Base-by-base conservation (phyloP, 2,797 vertebrate species). In the Novumbra hubbsi region DNA sequence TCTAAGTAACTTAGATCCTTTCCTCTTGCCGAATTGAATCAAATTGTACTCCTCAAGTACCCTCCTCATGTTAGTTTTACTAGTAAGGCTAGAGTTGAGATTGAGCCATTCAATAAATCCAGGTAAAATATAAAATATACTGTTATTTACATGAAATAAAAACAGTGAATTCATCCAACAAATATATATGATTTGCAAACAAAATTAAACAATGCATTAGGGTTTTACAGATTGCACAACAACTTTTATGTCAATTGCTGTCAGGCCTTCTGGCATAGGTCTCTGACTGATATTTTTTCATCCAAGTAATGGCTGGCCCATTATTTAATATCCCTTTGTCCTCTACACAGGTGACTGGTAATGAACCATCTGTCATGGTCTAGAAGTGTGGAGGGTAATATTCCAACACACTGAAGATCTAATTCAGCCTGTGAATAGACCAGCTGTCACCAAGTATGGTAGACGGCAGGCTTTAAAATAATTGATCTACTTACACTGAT, bases 291-390 rank as follows among this genome's bases (percentile, higher is more conserved):
- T 57, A 12, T 57, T 2, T 16, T 16, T 57, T 21, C 55, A 24
- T 57, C 55, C 8, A n/a, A 16, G 55, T 57, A 57, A 57, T 12
- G 55, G 21, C 55, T 4, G 55, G 55, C 55, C n/a, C 55, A 57
- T 21, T 57, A 7, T 57, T 57, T 57, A 57, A 57, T 57, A 57
- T 57, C 55, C 55, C 55, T 11, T 57, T 57, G 55, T 57, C 55
- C n/a, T 57, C 55, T 57, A 57, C 21, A 57, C 21, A 12, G 55
- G 55, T 57, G 55, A 57, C 55, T 57, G 55, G 55, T 57, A 24
- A 45, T 45, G 41, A 45, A 45, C 41, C 41, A 45, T 45, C 41
- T 45, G 41, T 45, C 41, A 45, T 45, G 41, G 41, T 45, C 41
- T 45, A 14, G 41, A 45, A 11, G 12, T 57, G n/a, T 21, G 21